A percentile compares a stretch with the other conserved stretches of the same genome.
phyloP scores from a whole-genome alignment of 2,113 vertebrate genomes.

The Odontesthes bonariensis region DNA sequence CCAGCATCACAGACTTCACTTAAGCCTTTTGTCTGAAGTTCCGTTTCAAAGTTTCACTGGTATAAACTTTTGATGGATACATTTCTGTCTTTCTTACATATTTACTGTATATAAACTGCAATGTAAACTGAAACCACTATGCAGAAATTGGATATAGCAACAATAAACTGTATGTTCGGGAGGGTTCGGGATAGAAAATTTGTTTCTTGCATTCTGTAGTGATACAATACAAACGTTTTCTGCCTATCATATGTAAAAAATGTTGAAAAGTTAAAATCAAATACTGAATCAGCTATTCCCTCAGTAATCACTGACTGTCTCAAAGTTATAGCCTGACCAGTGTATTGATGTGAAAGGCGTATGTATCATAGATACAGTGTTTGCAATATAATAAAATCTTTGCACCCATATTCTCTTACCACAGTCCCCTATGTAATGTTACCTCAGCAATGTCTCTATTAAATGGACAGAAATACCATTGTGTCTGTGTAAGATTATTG shows the following conservation, averaged over 20 bases:
- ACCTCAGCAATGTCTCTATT: constrained; percentile 65
- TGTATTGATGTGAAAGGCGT: constrained; percentile 41
- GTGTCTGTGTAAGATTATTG: not conserved
- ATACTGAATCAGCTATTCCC: constrained; percentile 6
- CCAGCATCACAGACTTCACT: not conserved
- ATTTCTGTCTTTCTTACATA: not conserved
- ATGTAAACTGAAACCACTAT: constrained; percentile 58
- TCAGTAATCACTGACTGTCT: constrained; percentile 47
- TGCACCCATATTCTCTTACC: constrained; percentile 39
- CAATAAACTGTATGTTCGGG: constrained; percentile 41
- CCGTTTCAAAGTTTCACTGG: not conserved
- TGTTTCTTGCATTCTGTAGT: constrained; percentile 74
- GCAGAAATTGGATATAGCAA: constrained; percentile 48
- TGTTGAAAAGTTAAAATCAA: constrained; percentile 33
- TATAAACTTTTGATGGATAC: not conserved
- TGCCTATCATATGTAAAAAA: constrained; percentile 29
- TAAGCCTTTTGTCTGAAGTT: not conserved
- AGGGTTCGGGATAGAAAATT: constrained; percentile 35
- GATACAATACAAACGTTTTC: constrained; percentile 52
- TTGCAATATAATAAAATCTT: constrained; percentile 45
- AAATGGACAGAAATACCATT: constrained; percentile 59
- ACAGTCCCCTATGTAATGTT: constrained; percentile 53
- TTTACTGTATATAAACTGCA: constrained; percentile 13
- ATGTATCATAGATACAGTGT: constrained; percentile 35
- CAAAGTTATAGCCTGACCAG: constrained; percentile 18